These are phyloP conservation scores for Chionomys nivalis DNA, from an alignment of 2,113 vertebrate genomes.

Conservation along the genomic window DNA sequence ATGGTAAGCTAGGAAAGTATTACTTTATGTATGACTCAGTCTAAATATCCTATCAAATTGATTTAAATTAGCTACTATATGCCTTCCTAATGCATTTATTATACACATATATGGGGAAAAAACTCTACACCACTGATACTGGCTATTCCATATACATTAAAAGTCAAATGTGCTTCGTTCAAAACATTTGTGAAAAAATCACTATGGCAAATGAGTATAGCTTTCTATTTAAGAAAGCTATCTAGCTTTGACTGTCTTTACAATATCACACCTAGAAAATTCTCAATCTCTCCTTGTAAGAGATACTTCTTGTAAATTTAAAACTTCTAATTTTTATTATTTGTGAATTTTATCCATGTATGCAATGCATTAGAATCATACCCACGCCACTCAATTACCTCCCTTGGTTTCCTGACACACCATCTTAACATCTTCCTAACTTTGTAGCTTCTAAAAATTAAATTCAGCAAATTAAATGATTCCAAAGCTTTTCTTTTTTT, in stretches of 20 bases:
- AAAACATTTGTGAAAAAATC: background rate
- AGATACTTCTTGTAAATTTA: background rate
- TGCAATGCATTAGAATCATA: background rate
- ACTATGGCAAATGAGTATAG: background rate
- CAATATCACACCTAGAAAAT: background rate
- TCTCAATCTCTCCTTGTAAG: background rate
- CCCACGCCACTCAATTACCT: background rate
- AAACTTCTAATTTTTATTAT: background rate
- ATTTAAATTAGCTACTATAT: background rate
- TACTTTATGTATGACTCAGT: slow-evolving; percentile 15
- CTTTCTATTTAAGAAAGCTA: background rate
- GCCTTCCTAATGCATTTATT: background rate
- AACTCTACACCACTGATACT: background rate
- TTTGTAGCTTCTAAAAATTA: background rate
- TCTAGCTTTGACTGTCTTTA: background rate
- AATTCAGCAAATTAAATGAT: background rate
- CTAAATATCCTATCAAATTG: background rate
- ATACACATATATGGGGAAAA: background rate
- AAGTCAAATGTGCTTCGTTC: background rate
- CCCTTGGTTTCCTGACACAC: background rate
- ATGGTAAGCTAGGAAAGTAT: background rate
- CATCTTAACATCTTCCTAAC: background rate
- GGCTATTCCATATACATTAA: background rate
- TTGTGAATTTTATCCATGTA: background rate
- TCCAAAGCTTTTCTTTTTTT: background rate